A percentile compares a stretch with the other conserved stretches of the same genome.
Evolutionary conservation across 2,797 vertebrate species (phyloP).

Genomic region (Poecilia gillii): DNA sequence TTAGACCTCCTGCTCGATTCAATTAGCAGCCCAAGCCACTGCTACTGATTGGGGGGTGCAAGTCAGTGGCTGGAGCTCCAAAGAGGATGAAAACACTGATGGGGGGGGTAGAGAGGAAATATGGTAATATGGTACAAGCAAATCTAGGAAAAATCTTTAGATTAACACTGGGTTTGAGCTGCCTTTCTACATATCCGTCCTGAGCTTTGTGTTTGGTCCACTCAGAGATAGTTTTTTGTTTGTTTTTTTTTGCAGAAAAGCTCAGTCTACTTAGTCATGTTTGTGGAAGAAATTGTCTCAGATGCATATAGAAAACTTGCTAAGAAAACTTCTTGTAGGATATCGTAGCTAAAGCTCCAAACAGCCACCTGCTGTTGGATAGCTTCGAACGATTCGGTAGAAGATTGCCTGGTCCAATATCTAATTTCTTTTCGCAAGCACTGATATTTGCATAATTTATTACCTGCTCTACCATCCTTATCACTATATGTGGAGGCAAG

Average conservation of each 20-base stretch:
- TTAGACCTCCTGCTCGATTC: slow-evolving; percentile 83
- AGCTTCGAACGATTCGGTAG: not conserved
- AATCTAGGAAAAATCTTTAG: not conserved
- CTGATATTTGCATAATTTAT: not conserved
- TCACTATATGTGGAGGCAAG: no score
- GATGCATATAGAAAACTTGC: not conserved
- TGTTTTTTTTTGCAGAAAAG: not conserved
- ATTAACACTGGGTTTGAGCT: not conserved
- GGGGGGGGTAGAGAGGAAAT: not conserved
- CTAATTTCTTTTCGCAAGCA: not conserved
- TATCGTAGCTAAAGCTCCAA: no score
- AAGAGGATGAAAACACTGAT: slow-evolving; percentile 13
- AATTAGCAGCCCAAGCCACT: slow-evolving; percentile 77
- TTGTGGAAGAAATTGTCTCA: no score
- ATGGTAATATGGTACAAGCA: not conserved
- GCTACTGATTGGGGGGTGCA: slow-evolving; percentile 73
- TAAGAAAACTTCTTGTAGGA: not conserved
- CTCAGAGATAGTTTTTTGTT: not conserved
- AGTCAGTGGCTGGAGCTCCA: slow-evolving; percentile 45
- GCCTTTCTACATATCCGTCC: not conserved
- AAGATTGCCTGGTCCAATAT: not conserved
- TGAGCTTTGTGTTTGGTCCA: not conserved
- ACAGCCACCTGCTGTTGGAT: not conserved
- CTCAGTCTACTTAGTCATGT: not conserved
- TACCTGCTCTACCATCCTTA: not conserved